Percentiles rank a stretch among this genome's conserved stretches.
Conservation (phyloP, 1,140 invertebrate genomes). For the Venturia canescens region DNA sequence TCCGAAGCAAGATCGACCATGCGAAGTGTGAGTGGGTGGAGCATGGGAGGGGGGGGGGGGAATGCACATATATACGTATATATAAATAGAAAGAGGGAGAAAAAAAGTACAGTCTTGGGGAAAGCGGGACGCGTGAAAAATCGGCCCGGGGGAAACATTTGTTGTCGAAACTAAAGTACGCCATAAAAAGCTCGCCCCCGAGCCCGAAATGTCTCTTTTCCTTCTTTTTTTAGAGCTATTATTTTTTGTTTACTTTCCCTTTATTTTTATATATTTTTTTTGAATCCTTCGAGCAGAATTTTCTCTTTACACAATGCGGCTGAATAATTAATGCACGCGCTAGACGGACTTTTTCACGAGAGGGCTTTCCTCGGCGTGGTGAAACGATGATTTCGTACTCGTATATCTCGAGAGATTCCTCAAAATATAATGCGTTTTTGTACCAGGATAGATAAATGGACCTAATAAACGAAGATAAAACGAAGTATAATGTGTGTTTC, state of each 20-base stretch:
- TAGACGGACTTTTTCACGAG: neutral
- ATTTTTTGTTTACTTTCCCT: too few species aligned
- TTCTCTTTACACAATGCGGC: neutral
- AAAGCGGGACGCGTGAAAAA: slow-evolving; percentile 43
- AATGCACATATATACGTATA: neutral
- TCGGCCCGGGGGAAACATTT: slow-evolving; percentile 46
- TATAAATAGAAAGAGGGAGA: slow-evolving; percentile 30
- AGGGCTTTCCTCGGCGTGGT: neutral
- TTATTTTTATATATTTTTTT: too few species aligned
- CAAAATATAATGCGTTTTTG: too few species aligned
- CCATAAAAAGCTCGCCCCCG: slow-evolving; percentile 33
- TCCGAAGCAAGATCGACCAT: neutral
- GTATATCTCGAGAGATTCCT: slow-evolving; percentile 10
- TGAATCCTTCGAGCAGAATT: slow-evolving; percentile 6
- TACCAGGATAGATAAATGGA: too few species aligned
- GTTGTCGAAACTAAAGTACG: slow-evolving; percentile 46
- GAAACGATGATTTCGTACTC: slow-evolving; percentile 27
- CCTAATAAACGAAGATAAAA: too few species aligned
- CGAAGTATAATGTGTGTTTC: too few species aligned
- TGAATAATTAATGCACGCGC: slow-evolving; percentile 33
- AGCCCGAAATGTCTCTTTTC: slow-evolving; percentile 26
- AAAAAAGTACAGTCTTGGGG: slow-evolving; percentile 8
- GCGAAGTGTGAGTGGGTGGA: neutral
- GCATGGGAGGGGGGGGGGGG: too few species aligned
- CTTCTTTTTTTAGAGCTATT: neutral